phyloP scores from a whole-genome alignment of 2,113 vertebrate species.

The Empidonax alnorum region DNA sequence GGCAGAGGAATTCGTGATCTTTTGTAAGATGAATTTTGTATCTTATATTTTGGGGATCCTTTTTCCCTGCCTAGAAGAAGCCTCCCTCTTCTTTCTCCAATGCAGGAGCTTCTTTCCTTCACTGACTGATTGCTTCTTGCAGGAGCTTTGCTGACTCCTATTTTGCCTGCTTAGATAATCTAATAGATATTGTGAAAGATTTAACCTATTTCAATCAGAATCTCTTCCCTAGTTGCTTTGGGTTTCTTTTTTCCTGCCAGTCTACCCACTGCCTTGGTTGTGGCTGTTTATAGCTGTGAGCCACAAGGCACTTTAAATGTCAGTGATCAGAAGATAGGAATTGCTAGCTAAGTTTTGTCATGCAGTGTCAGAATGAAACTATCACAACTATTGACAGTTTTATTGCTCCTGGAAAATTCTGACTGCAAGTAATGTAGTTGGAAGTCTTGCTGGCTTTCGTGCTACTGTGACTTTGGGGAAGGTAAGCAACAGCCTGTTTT shows the following conservation, averaged over 20 bases:
- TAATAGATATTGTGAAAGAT: neutral
- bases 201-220: neutral
- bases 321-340: neutral
- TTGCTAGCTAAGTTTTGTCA: neutral
- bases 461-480: neutral
- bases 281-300: neutral
- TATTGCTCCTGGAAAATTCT: neutral
- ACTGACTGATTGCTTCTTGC: neutral
- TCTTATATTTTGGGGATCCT: neutral
- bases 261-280: neutral
- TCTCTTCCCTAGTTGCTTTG: neutral
- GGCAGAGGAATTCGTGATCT: neutral
- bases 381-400: neutral
- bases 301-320: neutral
- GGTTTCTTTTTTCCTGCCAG: neutral
- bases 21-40: neutral
- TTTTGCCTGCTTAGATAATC: neutral
- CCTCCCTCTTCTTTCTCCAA: neutral
- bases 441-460: rapidly evolving
- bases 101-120: neutral
- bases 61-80: neutral
- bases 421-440: neutral
- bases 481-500: neutral
- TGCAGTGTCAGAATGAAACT: neutral
- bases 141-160: neutral